Evolutionary conservation across 2,113 vertebrate genomes (phyloP), one percentile per base, ranked within the genome.

Genomic region (Chaenocephalus aceratus): DNA sequence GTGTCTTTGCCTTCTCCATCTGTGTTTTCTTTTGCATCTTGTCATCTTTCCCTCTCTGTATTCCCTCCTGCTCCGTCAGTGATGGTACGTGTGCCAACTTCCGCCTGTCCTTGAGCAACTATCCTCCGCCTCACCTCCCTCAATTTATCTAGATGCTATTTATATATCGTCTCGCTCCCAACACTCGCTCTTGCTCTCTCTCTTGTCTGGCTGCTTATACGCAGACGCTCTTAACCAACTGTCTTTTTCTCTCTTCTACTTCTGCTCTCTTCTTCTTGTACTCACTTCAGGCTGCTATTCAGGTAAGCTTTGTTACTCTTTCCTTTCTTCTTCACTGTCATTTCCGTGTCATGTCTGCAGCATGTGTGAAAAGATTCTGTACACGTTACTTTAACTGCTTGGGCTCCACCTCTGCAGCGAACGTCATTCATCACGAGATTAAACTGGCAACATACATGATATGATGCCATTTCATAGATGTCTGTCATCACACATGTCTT

Each of bases 201-300:
- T 45, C 53, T 76, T 15, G 10, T 69, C 78, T 80, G 46, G 54
- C 79, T 76, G 62, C 72, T 64, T 49, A 51, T 58, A 68, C 61
- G 26, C 63, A 0, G 59, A 79, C 68, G 2, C 15, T 74, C 36
- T 61, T 92, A 92, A 94, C 80, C 26, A 85, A 74, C 71, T 83
- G 77, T 88, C 82, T 93, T 63, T 80, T 89, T 66, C 85, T 82
- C 56, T 88, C 51, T 82, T 83, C 52, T 80, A 52, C 66, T 77
- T 84, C 74, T 91, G 45, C 57, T 80, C 71, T 83, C 68, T 59
- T 79, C 75, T 76, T 73, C 74, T 81, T 75, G 64, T 80, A 9
- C 85, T 87, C 74, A 89, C 88, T 89, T 80, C 89, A 96, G 97
- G 96, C 97, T 94, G 95, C 96, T 87, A 91, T 98, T 90, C 96